A percentile compares a stretch with the other conserved stretches of the same genome.
phyloP scores from a whole-genome alignment of 2,888 invertebrate genomes.

The Phrixothrix hirtus region DNA sequence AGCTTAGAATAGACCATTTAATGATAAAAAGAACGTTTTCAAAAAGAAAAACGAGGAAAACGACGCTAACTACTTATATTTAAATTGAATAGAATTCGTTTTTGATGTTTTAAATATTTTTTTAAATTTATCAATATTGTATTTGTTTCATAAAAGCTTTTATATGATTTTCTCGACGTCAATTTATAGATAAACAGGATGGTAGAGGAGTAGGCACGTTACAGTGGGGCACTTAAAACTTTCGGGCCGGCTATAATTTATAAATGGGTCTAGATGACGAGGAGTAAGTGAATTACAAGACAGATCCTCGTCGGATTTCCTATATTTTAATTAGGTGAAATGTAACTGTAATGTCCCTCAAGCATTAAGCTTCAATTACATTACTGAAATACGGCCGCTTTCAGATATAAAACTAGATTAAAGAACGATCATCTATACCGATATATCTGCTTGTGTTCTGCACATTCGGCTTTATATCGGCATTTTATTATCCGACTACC shows the following conservation, averaged over 20 bases:
- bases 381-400: conserved; percentile 21
- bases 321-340: conserved; percentile 43
- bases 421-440: conserved; percentile 24
- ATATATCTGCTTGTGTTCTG: conserved; percentile 17
- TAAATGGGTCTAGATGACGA: conserved; percentile 42
- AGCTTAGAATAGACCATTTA: conserved; percentile 7
- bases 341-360: conserved; percentile 31
- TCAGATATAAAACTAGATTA: conserved; percentile 25
- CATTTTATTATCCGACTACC: conserved; percentile 28
- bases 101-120: neutral
- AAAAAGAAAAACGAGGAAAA: conserved; percentile 13
- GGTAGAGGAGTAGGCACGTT: conserved; percentile 10
- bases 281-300: conserved; percentile 45
- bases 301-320: conserved; percentile 42
- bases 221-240: conserved; percentile 38
- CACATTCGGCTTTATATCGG: conserved; percentile 27
- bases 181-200: conserved; percentile 24
- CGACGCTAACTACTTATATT: conserved; percentile 15
- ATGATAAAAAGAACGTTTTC: conserved; percentile 13
- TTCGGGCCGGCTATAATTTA: conserved; percentile 40
- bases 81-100: neutral
- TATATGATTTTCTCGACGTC: conserved; percentile 24
- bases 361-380: conserved; percentile 38
- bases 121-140: neutral
- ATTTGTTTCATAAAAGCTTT: conserved; percentile 16